Percentiles rank a stretch among this genome's conserved stretches.
These are phyloP conservation scores for Equus przewalskii DNA, from an alignment of 2,113 vertebrate species.

Conservation along the genomic window DNA sequence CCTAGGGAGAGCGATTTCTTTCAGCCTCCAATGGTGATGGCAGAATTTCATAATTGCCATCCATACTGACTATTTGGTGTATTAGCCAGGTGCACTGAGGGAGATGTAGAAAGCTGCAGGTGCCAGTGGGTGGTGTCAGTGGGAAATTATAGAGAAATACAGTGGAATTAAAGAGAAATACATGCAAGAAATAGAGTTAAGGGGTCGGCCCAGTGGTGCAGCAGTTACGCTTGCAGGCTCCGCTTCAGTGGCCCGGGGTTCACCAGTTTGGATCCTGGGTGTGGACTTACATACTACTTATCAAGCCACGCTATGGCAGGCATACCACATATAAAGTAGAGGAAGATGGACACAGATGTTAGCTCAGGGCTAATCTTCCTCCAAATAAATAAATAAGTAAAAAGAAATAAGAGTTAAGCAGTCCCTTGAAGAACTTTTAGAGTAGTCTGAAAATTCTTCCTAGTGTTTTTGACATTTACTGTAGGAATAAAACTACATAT, in stretches of 20 bases:
- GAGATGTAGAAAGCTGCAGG: background rate
- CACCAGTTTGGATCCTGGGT: no score
- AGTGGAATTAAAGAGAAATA: slow-evolving; percentile 29
- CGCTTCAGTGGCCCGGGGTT: no score
- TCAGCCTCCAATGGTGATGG: background rate
- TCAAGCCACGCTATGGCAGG: no score
- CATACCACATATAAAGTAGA: no score
- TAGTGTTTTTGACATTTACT: background rate
- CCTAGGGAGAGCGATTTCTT: background rate
- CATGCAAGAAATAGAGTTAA: background rate
- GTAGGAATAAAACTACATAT: background rate
- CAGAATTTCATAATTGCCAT: background rate
- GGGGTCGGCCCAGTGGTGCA: no score
- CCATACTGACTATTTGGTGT: background rate
- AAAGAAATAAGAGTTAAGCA: background rate
- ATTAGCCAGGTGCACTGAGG: background rate
- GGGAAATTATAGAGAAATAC: slow-evolving; percentile 19
- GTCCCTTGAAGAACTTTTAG: background rate
- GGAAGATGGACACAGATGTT: no score
- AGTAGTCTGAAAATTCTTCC: background rate
- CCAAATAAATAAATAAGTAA: no score
- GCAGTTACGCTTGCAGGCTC: no score
- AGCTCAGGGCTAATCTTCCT: no score
- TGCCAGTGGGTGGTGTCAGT: background rate
- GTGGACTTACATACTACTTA: no score